phyloP scores from a whole-genome alignment of 2,797 vertebrate species.

The Manis pentadactyla region DNA sequence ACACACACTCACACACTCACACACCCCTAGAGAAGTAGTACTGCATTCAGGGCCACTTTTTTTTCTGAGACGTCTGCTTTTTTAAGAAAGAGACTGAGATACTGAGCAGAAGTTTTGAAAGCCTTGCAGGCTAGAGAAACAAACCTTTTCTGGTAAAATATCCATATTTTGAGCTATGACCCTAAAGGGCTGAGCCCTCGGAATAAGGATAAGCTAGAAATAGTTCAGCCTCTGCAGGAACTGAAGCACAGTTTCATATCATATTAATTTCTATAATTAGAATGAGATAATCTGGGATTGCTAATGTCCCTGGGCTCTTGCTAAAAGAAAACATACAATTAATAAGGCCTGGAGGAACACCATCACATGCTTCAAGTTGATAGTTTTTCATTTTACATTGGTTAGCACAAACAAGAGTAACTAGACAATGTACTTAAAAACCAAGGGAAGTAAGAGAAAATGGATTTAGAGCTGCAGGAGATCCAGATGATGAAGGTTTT shows the following conservation, averaged over 20 bases:
- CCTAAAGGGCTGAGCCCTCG: neutral
- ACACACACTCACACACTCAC: too few species aligned
- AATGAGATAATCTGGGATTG: neutral
- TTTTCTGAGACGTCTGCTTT: neutral
- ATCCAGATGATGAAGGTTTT: neutral
- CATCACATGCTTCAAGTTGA: neutral
- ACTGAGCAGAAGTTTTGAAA: neutral
- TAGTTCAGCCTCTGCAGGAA: neutral
- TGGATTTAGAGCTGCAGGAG: neutral
- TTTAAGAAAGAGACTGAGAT: neutral
- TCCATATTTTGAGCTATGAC: neutral
- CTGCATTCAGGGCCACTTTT: neutral
- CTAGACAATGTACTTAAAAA: neutral
- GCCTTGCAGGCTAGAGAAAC: neutral
- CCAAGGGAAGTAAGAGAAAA: neutral
- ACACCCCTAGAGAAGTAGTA: neutral
- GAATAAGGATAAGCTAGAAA: neutral
- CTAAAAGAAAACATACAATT: neutral
- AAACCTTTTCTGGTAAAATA: neutral
- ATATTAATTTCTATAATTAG: conserved; percentile 36
- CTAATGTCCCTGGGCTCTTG: neutral
- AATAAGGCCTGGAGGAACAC: neutral
- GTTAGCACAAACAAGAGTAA: neutral
- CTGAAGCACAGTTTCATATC: neutral
- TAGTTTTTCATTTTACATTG: neutral